Conservation (phyloP, 2,888 invertebrate genomes). For the Galeruca laticollis region DNA sequence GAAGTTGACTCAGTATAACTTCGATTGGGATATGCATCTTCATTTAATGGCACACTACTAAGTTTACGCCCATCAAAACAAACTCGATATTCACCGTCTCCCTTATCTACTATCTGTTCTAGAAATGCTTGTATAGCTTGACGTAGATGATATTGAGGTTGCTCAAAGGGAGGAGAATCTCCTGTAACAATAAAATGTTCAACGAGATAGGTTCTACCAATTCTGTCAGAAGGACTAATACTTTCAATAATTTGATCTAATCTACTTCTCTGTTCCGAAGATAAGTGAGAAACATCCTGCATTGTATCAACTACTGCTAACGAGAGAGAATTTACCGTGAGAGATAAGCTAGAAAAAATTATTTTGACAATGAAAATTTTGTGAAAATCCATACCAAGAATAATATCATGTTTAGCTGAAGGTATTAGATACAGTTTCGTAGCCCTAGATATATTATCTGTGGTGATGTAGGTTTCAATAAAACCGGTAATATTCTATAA, state of each 20-base stretch:
- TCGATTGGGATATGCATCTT: not conserved
- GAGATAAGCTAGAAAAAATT: not conserved
- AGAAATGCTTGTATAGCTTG: not conserved
- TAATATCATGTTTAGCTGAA: not conserved
- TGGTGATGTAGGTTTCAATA: too few species aligned
- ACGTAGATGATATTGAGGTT: too few species aligned
- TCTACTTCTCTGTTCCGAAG: not conserved
- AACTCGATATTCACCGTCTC: not conserved
- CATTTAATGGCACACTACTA: not conserved
- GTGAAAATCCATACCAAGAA: not conserved
- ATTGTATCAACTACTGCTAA: not conserved
- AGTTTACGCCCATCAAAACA: not conserved
- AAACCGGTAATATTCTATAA: too few species aligned
- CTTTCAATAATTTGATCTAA: not conserved
- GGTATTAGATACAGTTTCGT: too few species aligned
- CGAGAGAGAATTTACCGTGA: not conserved
- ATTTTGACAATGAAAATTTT: not conserved
- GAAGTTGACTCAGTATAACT: too few species aligned
- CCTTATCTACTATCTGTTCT: not conserved
- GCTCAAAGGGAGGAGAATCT: too few species aligned
- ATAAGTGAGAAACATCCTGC: not conserved
- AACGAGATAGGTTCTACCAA: too few species aligned
- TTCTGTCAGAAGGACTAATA: not conserved
- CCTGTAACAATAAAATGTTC: too few species aligned
- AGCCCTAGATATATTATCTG: too few species aligned